phyloP scores from a whole-genome alignment of 2,797 vertebrate genomes.

The Epinephelus awoara region DNA sequence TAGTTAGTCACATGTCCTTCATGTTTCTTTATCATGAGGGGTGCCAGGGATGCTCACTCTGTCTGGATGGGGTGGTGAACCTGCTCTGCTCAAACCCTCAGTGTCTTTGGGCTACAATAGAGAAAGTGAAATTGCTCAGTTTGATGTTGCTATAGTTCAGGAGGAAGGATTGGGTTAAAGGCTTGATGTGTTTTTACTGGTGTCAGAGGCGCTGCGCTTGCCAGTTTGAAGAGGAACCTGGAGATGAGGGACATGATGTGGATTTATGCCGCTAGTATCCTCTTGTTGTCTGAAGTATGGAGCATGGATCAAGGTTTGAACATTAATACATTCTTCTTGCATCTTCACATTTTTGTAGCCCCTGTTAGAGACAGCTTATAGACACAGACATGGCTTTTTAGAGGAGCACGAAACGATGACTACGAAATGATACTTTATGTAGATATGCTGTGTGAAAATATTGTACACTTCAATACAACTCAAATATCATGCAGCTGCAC shows the following conservation, averaged over 20 bases:
- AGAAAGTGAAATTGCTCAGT: conserved; percentile 16
- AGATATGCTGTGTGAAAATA: neutral
- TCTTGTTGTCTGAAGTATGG: conserved; percentile 53
- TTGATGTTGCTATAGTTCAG: conserved; percentile 15
- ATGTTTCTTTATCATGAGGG: neutral
- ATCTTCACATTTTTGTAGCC: neutral
- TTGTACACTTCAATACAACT: neutral
- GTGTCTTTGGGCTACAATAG: neutral
- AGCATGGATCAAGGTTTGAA: conserved; percentile 72
- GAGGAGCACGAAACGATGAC: neutral
- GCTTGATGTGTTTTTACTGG: conserved; percentile 11
- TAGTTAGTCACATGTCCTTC: conserved; percentile 51
- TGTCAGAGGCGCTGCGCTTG: neutral
- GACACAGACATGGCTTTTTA: neutral
- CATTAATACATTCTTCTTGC: neutral
- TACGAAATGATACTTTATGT: neutral
- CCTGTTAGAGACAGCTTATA: neutral
- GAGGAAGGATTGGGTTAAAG: neutral
- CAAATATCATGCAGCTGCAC: neutral
- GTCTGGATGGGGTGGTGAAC: conserved; percentile 17
- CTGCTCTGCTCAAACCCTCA: neutral
- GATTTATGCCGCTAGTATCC: conserved; percentile 43
- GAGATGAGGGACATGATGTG: conserved; percentile 48
- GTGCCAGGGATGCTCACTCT: conserved; percentile 8
- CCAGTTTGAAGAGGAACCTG: conserved; percentile 32